Conservation (phyloP, 2,888 invertebrate species). For the Psylliodes chrysocephalus region DNA sequence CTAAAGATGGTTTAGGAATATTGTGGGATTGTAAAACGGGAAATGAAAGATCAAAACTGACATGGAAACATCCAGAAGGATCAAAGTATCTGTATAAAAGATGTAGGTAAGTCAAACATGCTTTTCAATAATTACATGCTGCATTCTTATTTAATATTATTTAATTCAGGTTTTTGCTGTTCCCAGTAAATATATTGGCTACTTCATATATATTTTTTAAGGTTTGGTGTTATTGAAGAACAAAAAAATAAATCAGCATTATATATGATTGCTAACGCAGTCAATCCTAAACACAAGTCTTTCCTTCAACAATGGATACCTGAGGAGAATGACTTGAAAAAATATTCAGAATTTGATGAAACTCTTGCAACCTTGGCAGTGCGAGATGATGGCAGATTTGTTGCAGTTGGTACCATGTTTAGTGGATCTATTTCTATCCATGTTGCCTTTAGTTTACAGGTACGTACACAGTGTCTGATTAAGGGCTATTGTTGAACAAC, state of each 20-base stretch:
- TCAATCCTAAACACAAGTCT: constrained; percentile 76
- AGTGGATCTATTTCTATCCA: constrained; percentile 91
- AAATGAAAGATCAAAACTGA: constrained; percentile 75
- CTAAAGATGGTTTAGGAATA: constrained; percentile 85
- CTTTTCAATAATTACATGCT: no score
- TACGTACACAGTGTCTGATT: no score
- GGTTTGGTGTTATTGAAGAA: constrained; percentile 77
- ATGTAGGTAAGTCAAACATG: constrained; percentile 70
- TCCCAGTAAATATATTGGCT: no score
- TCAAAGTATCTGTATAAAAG: constrained; percentile 85
- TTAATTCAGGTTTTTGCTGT: no score
- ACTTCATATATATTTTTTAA: no score
- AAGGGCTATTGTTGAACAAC: no score
- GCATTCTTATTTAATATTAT: no score
- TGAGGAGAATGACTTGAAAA: constrained; percentile 69
- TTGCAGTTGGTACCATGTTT: constrained; percentile 94
- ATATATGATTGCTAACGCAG: constrained; percentile 84
- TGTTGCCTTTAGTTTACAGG: constrained; percentile 91
- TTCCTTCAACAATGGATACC: constrained; percentile 83
- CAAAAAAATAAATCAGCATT: constrained; percentile 73
- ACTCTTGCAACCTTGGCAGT: constrained; percentile 86
- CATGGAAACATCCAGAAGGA: constrained; percentile 80
- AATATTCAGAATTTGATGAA: constrained; percentile 74
- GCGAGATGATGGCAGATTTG: constrained; percentile 90
- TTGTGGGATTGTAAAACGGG: constrained; percentile 81